phyloP scores from a whole-genome alignment of 2,797 vertebrate species.

The Synaphobranchus kaupii region DNA sequence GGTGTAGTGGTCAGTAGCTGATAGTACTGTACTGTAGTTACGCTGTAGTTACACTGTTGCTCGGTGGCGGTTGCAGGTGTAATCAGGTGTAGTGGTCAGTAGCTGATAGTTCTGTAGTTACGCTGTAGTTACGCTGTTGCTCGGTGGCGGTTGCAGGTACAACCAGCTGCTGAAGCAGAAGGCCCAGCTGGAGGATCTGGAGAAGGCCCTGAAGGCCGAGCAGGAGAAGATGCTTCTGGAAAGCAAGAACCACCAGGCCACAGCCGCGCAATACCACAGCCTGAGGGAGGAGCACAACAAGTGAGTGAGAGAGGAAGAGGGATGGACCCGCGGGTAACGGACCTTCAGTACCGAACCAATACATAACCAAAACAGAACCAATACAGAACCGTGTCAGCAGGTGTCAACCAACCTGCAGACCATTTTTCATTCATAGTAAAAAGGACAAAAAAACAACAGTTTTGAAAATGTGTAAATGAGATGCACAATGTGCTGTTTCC shows the following conservation, averaged over 20 bases:
- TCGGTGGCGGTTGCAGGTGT: neutral
- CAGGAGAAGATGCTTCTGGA: conserved; percentile 91
- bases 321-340: neutral
- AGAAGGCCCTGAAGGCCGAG: conserved; percentile 86
- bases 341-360: too few relatives aligned
- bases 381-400: too few relatives aligned
- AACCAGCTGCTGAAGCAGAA: conserved; percentile 93
- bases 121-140: neutral
- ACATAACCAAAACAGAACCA: too few relatives aligned
- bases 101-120: neutral
- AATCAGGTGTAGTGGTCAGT: too few relatives aligned
- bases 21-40: neutral
- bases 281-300: conserved; percentile 87
- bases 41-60: neutral
- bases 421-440: neutral
- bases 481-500: neutral
- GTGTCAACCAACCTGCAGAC: neutral
- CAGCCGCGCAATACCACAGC: conserved; percentile 82
- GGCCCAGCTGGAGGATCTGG: conserved; percentile 89
- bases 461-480: neutral
- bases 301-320: conserved; percentile 62
- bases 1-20: too few relatives aligned
- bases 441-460: neutral
- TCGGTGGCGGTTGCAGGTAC: conserved; percentile 72
- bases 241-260: conserved; percentile 82